Conservation (phyloP, 2,797 vertebrate species). For the Tokudaia tokunoshimensis region DNA sequence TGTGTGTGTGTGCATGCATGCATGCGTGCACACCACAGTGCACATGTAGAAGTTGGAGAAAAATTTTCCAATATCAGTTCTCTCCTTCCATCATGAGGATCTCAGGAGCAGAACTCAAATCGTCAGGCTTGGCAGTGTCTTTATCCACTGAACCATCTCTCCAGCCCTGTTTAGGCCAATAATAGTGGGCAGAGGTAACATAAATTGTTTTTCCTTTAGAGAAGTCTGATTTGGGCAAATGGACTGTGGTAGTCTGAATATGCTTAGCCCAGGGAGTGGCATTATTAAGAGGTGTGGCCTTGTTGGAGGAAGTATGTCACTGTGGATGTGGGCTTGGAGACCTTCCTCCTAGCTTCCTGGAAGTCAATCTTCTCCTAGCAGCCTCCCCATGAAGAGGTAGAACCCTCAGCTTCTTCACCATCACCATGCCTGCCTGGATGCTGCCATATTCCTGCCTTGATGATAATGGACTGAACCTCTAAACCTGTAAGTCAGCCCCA, state of each 20-base stretch:
- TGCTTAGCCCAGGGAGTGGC: background rate
- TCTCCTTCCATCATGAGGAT: background rate
- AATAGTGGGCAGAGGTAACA: background rate
- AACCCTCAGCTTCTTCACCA: background rate
- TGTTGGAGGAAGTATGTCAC: background rate
- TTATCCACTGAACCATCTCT: background rate
- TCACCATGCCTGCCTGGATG: background rate
- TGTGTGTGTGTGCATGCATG: background rate
- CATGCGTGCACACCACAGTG: too few species aligned
- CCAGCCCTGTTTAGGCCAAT: background rate
- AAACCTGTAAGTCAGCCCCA: background rate
- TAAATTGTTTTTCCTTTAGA: slow-evolving; percentile 66
- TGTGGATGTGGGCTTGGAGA: background rate
- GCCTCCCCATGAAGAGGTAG: background rate
- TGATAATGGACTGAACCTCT: background rate
- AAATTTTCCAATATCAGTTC: background rate
- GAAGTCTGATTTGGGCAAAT: slow-evolving; percentile 73
- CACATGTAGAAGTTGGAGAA: background rate
- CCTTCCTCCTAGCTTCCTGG: background rate
- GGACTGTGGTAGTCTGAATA: background rate
- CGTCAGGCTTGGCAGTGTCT: background rate
- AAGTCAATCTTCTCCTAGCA: background rate
- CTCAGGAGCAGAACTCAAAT: background rate
- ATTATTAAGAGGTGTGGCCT: background rate
- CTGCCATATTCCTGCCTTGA: background rate